Conservation (phyloP, 1,140 invertebrate species). For the Zaprionus nigranus region DNA sequence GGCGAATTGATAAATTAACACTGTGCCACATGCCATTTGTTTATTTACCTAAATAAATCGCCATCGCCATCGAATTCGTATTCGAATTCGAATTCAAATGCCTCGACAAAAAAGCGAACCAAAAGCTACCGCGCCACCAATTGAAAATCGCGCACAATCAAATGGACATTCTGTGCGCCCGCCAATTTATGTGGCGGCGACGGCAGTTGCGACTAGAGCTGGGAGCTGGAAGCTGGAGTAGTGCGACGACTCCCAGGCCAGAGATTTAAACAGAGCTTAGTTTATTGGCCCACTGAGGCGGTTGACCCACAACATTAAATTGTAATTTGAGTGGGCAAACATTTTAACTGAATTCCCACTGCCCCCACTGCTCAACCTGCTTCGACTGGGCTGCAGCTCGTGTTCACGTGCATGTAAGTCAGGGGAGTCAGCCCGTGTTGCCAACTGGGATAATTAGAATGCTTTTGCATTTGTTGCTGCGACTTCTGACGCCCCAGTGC, state of each 20-base stretch:
- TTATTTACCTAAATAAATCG: constrained; percentile 80
- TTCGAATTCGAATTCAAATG: constrained; percentile 49
- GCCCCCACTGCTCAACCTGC: background rate
- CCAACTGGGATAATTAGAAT: constrained; percentile 69
- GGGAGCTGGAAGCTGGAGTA: background rate
- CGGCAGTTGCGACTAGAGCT: constrained; percentile 18
- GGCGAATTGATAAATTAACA: constrained; percentile 79
- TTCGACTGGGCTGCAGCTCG: background rate
- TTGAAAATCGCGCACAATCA: constrained; percentile 70
- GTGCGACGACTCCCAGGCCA: constrained; percentile 26
- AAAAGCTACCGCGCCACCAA: constrained; percentile 65
- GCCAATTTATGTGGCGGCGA: constrained; percentile 69
- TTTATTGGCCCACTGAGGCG: constrained; percentile 79
- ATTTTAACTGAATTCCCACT: constrained; percentile 72
- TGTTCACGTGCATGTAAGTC: constrained; percentile 55
- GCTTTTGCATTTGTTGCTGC: constrained; percentile 50
- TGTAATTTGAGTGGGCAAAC: constrained; percentile 82
- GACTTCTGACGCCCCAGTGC: constrained; percentile 66
- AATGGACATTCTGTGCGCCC: constrained; percentile 65
- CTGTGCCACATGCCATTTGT: constrained; percentile 80
- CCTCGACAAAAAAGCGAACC: constrained; percentile 54
- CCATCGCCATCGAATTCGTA: constrained; percentile 45
- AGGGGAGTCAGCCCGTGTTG: constrained; percentile 48
- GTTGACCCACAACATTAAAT: constrained; percentile 81
- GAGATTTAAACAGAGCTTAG: constrained; percentile 59